A percentile compares a stretch with the other conserved stretches of the same genome.
phyloP scores from a whole-genome alignment of 1,140 invertebrate genomes.

The Apis florea region DNA sequence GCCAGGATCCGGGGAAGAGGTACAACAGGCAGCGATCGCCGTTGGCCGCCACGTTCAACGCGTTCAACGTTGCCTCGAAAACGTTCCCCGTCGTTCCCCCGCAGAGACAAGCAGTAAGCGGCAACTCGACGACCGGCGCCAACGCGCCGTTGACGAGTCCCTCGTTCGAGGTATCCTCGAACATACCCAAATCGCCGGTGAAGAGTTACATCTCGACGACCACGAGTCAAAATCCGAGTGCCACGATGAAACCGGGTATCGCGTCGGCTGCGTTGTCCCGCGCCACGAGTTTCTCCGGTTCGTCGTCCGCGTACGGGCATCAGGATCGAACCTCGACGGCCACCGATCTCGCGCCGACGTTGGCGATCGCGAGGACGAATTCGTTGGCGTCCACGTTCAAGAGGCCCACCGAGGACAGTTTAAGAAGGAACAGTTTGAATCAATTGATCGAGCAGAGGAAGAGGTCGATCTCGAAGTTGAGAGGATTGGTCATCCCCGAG shows the following conservation, averaged over 20 bases:
- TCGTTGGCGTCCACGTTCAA: slow-evolving; percentile 77
- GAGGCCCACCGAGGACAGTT: slow-evolving; percentile 70
- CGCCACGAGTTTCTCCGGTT: slow-evolving; percentile 80
- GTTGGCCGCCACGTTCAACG: slow-evolving; percentile 56
- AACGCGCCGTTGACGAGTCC: slow-evolving; percentile 10
- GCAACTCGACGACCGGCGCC: not conserved
- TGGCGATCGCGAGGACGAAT: slow-evolving; percentile 74
- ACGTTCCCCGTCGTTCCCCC: slow-evolving; percentile 35
- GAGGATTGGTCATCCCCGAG: slow-evolving; percentile 93
- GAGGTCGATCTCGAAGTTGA: slow-evolving; percentile 89
- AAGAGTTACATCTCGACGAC: not conserved
- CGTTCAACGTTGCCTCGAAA: slow-evolving; percentile 30
- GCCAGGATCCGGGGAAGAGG: slow-evolving; percentile 41
- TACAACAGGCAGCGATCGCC: slow-evolving; percentile 54
- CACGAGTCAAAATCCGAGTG: not conserved
- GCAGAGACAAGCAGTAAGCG: slow-evolving; percentile 31
- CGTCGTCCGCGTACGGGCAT: slow-evolving; percentile 47
- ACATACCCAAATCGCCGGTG: not conserved
- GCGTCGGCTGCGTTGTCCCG: slow-evolving; percentile 71
- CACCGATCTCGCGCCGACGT: not conserved
- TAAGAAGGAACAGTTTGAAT: slow-evolving; percentile 81
- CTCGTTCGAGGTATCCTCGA: not conserved
- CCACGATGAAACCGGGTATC: slow-evolving; percentile 1
- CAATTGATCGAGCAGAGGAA: slow-evolving; percentile 89
- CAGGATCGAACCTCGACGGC: slow-evolving; percentile 36